Base-by-base conservation (phyloP, 2,113 vertebrate genomes). In the Hippopotamus amphibius region DNA sequence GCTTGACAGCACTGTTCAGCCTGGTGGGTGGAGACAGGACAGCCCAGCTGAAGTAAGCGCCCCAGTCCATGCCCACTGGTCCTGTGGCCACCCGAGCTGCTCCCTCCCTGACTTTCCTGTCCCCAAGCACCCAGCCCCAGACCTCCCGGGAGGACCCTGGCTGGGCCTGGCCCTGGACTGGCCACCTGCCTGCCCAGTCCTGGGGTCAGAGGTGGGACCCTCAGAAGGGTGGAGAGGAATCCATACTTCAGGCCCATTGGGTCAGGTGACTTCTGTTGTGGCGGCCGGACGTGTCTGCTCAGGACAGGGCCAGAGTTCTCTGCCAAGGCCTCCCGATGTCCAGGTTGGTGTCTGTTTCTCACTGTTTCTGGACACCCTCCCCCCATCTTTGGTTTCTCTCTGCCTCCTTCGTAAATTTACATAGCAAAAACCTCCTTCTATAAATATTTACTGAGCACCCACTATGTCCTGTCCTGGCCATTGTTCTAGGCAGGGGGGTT, bases 371-470 rank as follows among this genome's bases (percentile, higher is more conserved):
- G 57, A 17, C 13, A 19, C 30, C 7, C 14, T 37, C 22, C 21
- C 24, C 16, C 24, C 24, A 5, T 10, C 86, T 46, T 4, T 4
- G 61, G 15, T 83, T 79, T 66, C 50, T 88, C 28, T 95, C 72
- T 65, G 24, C 26, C 17, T 57, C 22, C 22, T 28, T 81, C 82
- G 82, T 66, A 14, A 61, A 19, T 72, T 65, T 86, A n/a, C 95
- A 22, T 16, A 63, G 55, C 41, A 72, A 95, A 43, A 71, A 66
- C 79, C 66, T 43, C 59, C 88, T 93, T 61, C 88, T 90, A 2
- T 46, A 90, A 41, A 19, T 66, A 37, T 46, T 68, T 53, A 33
- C 53, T 12, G 90, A 76, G 80, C 37, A 13, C 74, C 77, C 66
- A 37, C 50, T 13, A 5, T 21, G 37, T 21, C 17, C 57, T 21